These are phyloP conservation scores for Netelia fuscicornis DNA, from an alignment of 2,888 invertebrate species.

Conservation along the genomic window DNA sequence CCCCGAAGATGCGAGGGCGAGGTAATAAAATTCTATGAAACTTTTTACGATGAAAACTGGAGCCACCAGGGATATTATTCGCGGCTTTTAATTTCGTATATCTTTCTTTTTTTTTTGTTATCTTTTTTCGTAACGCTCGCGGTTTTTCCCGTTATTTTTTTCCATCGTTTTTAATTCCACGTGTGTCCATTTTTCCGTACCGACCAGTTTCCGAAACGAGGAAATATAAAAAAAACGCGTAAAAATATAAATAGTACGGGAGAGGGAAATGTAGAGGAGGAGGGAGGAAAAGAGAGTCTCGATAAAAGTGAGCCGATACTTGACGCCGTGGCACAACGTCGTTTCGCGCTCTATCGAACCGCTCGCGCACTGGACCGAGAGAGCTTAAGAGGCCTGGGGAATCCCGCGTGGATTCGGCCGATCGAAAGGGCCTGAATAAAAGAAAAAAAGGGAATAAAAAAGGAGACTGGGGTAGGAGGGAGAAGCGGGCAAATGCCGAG, in stretches of 20 bases:
- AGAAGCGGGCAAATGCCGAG: conserved; percentile 9
- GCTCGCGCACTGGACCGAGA: conserved; percentile 46
- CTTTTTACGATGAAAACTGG: conserved; percentile 31
- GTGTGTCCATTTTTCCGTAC: neutral
- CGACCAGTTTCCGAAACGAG: conserved; percentile 4
- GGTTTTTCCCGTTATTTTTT: neutral
- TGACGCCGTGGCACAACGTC: conserved; percentile 64
- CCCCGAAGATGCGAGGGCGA: conserved; percentile 2
- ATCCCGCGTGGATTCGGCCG: conserved; percentile 50
- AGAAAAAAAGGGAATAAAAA: conserved; percentile 1
- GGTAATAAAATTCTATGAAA: conserved; percentile 44
- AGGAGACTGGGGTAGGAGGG: too few species aligned
- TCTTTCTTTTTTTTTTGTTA: conserved; percentile 1
- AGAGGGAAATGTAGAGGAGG: too few species aligned
- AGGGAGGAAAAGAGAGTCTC: conserved; percentile 12
- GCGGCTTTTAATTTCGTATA: conserved; percentile 45
- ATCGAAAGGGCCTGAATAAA: conserved; percentile 38
- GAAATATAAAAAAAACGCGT: neutral
- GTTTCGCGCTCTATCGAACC: conserved; percentile 66
- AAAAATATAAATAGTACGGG: neutral
- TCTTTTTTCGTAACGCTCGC: neutral
- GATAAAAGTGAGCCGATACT: conserved; percentile 62
- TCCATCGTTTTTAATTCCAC: neutral
- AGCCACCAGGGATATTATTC: conserved; percentile 29
- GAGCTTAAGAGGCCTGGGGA: conserved; percentile 27